phyloP scores from a whole-genome alignment of 1,140 invertebrate species.

The Chymomyza costata region DNA sequence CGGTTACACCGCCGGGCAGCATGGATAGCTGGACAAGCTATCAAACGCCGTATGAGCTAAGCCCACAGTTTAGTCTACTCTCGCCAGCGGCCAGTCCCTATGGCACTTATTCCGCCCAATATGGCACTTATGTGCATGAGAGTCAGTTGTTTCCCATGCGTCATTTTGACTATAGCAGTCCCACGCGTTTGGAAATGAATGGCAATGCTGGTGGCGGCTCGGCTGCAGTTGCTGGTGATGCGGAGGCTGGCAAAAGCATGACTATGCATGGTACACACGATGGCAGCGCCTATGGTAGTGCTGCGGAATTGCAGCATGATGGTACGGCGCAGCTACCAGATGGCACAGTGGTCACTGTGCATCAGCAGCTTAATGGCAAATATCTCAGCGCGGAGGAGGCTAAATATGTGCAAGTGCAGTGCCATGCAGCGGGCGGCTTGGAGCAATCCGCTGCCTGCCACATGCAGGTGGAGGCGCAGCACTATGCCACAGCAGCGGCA shows the following conservation, averaged over 20 bases:
- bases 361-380: slow-evolving; percentile 56
- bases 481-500: slow-evolving; percentile 43
- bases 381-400: slow-evolving; percentile 60
- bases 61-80: slow-evolving; percentile 83
- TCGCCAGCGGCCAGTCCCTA: slow-evolving; percentile 83
- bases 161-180: slow-evolving; percentile 73
- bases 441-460: slow-evolving; percentile 49
- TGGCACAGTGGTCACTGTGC: slow-evolving; percentile 49
- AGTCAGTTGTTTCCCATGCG: slow-evolving; percentile 73
- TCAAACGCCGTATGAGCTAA: slow-evolving; percentile 84
- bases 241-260: slow-evolving; percentile 24
- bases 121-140: slow-evolving; percentile 72
- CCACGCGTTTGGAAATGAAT: slow-evolving; percentile 62
- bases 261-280: slow-evolving; percentile 12
- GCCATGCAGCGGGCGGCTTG: slow-evolving; percentile 39
- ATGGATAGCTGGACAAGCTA: slow-evolving; percentile 85
- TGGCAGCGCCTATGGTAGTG: slow-evolving; percentile 41
- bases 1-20: slow-evolving; percentile 78
- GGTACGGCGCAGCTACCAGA: slow-evolving; percentile 36
- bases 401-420: slow-evolving; percentile 63
- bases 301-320: slow-evolving; percentile 37
- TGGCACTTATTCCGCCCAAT: slow-evolving; percentile 72
- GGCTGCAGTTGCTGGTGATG: slow-evolving; percentile 27
- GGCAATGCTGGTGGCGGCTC: slow-evolving; percentile 16
- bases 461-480: slow-evolving; percentile 44